Percentiles rank a stretch among this genome's conserved stretches.
Evolutionary conservation across 2,888 invertebrate genomes (phyloP).

Genomic region (Leptinotarsa peninsularis): DNA sequence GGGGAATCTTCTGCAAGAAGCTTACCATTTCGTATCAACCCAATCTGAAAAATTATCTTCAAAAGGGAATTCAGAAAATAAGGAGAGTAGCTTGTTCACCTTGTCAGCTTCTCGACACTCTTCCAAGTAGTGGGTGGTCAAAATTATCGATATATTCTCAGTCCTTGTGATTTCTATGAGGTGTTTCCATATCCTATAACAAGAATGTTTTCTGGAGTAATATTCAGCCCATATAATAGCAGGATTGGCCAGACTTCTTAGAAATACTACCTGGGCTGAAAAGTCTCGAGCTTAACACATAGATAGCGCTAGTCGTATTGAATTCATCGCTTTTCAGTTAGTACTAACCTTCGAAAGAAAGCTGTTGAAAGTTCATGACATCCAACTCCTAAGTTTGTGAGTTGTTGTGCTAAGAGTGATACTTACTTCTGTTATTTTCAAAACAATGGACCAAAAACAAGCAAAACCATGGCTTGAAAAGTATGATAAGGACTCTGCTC

Average conservation of each 20-base stretch:
- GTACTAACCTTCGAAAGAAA: no score
- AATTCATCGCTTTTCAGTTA: background rate
- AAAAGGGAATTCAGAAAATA: background rate
- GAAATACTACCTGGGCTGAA: background rate
- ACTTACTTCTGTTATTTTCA: no score
- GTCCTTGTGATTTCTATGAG: constrained; percentile 78
- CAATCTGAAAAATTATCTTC: constrained; percentile 74
- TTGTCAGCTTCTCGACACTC: constrained; percentile 86
- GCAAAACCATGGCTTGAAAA: no score
- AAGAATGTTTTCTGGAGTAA: background rate
- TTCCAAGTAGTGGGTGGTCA: constrained; percentile 96
- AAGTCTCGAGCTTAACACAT: no score
- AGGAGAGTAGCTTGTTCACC: constrained; percentile 67
- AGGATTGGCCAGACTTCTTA: background rate
- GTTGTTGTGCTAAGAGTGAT: no score
- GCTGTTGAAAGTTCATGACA: no score
- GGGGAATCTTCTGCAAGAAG: constrained; percentile 90
- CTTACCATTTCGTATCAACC: constrained; percentile 87
- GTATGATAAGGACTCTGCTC: no score
- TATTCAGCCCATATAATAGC: background rate
- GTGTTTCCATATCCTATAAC: constrained; percentile 87
- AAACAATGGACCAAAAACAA: no score
- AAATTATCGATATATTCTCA: constrained; percentile 83
- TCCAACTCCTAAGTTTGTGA: no score
- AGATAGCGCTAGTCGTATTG: no score